Conservation (phyloP, 92 coral and sea anemone genomes). For the Porites cylindrica region DNA sequence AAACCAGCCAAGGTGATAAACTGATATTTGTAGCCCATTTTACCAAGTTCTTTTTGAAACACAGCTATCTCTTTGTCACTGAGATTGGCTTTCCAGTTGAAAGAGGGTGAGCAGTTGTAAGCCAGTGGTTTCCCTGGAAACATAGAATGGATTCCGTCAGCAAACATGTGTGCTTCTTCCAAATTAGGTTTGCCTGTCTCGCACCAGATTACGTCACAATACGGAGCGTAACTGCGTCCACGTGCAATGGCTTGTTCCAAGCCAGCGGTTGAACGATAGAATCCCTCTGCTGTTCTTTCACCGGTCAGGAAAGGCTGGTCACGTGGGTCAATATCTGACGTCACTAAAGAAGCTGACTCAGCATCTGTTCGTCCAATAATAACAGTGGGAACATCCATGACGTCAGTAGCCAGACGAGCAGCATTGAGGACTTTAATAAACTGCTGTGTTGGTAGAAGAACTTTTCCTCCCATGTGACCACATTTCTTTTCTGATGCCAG, state of each 20-base stretch:
- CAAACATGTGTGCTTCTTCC: slow-evolving; percentile 92
- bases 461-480: slow-evolving; percentile 99
- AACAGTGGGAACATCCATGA: slow-evolving; percentile 89
- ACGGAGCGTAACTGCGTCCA: slow-evolving; percentile 95
- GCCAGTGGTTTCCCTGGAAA: slow-evolving; percentile 98
- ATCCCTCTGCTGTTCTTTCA: slow-evolving; percentile 97
- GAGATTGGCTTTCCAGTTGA: slow-evolving; percentile 99
- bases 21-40: slow-evolving; percentile 94
- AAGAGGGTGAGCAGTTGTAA: slow-evolving; percentile 99
- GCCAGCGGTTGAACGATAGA: slow-evolving; percentile 85
- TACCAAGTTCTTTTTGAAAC: slow-evolving; percentile 95
- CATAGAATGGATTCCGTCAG: slow-evolving; percentile 88
- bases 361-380: slow-evolving; percentile 98
- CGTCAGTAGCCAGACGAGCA: slow-evolving; percentile 95
- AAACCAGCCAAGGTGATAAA: slow-evolving; percentile 98
- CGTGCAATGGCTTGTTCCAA: slow-evolving; percentile 96
- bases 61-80: slow-evolving; percentile 88
- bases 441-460: slow-evolving; percentile 96
- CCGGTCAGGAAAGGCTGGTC: slow-evolving; percentile 96
- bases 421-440: slow-evolving; percentile 94
- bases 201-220: slow-evolving; percentile 97
- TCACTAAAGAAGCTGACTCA: slow-evolving; percentile 93
- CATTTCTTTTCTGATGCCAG: slow-evolving; percentile 99
- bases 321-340: slow-evolving; percentile 95
- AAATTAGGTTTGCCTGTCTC: slow-evolving; percentile 95